Evolutionary conservation across 2,888 invertebrate species (phyloP).

Genomic region (Gandaritis pyraliata): DNA sequence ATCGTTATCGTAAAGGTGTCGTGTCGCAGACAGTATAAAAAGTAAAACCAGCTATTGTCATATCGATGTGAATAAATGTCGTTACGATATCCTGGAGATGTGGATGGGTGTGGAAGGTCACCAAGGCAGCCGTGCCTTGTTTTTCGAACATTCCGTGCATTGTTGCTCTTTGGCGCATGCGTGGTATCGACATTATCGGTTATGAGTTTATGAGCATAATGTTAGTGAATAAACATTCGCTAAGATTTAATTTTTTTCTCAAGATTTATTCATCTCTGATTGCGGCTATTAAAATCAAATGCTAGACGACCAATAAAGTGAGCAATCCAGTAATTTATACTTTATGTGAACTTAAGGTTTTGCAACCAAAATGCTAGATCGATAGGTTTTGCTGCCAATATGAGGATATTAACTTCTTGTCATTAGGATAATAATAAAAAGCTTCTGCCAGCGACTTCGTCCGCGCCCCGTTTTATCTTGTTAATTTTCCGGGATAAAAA

Average conservation of each 20-base stretch:
- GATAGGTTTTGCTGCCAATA: slow-evolving; percentile 58
- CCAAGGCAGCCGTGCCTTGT: slow-evolving; percentile 14
- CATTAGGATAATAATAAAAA: slow-evolving; percentile 5
- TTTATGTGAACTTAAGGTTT: slow-evolving; percentile 64
- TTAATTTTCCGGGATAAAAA: no score
- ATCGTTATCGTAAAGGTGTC: no score
- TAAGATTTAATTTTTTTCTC: no score
- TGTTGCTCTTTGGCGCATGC: slow-evolving; percentile 1
- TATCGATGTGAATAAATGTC: slow-evolving; percentile 19
- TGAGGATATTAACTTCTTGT: slow-evolving; percentile 64
- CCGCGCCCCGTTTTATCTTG: no score
- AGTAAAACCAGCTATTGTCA: slow-evolving; percentile 24
- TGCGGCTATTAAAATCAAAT: slow-evolving; percentile 1
- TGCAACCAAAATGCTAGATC: slow-evolving; percentile 60
- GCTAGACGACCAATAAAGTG: slow-evolving; percentile 54
- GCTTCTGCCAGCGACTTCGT: no score
- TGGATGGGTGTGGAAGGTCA: slow-evolving; percentile 31
- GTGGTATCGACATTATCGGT: no score
- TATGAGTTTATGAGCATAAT: no score
- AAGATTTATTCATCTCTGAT: no score
- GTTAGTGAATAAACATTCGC: no score
- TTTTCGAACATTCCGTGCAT: slow-evolving; percentile 21
- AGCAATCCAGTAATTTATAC: slow-evolving; percentile 62
- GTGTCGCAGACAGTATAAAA: neutral
- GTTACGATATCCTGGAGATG: slow-evolving; percentile 31